Evolutionary conservation across 2,888 invertebrate species (phyloP).

Genomic region (Ashinkailepas kermadecensis): DNA sequence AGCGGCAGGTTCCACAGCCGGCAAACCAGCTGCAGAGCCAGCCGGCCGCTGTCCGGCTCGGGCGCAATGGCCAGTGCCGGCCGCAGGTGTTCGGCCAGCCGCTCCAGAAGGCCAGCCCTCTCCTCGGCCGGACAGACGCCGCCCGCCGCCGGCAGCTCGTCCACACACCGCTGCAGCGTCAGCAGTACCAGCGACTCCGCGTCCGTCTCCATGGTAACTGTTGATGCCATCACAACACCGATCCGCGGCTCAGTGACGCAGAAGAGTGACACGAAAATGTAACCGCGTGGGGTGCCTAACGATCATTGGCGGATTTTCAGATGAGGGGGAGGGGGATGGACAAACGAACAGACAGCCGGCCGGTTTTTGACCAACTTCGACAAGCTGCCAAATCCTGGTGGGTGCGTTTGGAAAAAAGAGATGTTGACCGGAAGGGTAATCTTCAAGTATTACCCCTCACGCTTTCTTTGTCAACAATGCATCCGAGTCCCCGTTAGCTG

Average conservation of each 20-base stretch:
- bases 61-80: background rate
- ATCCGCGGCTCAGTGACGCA: background rate
- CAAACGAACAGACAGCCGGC: too few relatives aligned
- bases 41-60: background rate
- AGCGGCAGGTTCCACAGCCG: constrained; percentile 17
- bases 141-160: background rate
- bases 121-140: background rate
- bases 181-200: constrained; percentile 2
- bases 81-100: background rate
- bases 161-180: constrained; percentile 1
- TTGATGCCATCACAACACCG: background rate
- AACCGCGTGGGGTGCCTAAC: too few relatives aligned
- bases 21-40: background rate
- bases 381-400: too few relatives aligned
- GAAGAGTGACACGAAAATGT: background rate
- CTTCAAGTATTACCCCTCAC: too few relatives aligned
- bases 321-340: too few relatives aligned
- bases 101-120: background rate
- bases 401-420: too few relatives aligned
- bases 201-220: background rate
- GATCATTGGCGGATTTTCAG: too few relatives aligned
- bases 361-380: too few relatives aligned
- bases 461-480: too few relatives aligned
- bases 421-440: too few relatives aligned
- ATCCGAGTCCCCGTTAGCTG: too few relatives aligned